A percentile compares a stretch with the other conserved stretches of the same genome.
Conservation (phyloP, 2,113 vertebrate species). For the Isurus oxyrinchus region DNA sequence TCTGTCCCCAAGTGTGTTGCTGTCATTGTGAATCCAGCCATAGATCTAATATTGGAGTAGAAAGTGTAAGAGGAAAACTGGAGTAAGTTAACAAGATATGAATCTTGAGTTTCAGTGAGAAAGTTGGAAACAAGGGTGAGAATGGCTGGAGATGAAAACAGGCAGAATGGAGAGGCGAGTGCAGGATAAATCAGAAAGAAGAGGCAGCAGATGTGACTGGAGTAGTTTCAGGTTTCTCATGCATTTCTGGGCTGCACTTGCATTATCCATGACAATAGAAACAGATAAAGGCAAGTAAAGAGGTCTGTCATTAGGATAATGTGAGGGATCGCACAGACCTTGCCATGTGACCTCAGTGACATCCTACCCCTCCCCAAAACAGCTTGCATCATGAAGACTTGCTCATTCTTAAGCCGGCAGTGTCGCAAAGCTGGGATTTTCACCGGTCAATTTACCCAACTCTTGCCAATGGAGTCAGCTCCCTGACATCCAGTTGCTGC, state of each 20-base stretch:
- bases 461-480: background rate
- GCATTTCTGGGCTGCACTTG: background rate
- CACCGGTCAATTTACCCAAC: background rate
- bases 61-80: background rate
- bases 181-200: background rate
- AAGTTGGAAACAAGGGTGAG: background rate
- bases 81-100: background rate
- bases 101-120: background rate
- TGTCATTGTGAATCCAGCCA: no score
- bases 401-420: background rate
- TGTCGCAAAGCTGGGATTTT: background rate
- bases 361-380: background rate
- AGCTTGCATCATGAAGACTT: background rate
- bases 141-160: background rate
- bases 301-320: background rate
- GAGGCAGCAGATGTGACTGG: background rate
- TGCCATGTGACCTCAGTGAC: background rate
- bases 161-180: background rate
- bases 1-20: no score
- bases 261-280: background rate
- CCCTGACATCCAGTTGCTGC: background rate
- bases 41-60: background rate
- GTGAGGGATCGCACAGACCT: background rate
- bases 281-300: background rate
- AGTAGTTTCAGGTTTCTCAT: background rate